Base-by-base conservation (phyloP, 2,888 invertebrate genomes). In the Tanypteryx hageni region DNA sequence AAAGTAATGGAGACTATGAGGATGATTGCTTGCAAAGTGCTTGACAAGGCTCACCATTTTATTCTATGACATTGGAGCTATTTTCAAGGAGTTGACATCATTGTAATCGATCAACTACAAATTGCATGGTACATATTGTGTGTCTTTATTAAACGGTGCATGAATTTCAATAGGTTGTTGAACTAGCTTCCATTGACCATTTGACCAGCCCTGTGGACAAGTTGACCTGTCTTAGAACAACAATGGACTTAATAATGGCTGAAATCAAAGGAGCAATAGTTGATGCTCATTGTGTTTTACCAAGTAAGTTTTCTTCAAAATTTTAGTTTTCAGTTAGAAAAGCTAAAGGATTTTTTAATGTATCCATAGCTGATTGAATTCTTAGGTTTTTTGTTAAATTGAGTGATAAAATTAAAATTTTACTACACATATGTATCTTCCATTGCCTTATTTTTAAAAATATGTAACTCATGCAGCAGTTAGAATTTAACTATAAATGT, bases 191-290 rank as follows among this genome's bases (percentile, higher is more conserved):
- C 92, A 93, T 95, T 83, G 95, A 95, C 92, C 94, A 94, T 9
- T 94, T 94, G 59, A 94, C 94, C 93, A 95, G 95, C 92, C 95
- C 95, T 3, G 93, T 94, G 58, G 95, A 95, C 93, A 96, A 96
- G 94, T 93, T 95, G 3, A 93, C 94, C n/a, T 96, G 96, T 93
- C 93, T 96, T 10, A 95, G 95, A 92, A 94, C 94, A 14, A 95
- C 95, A 0, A 94, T 95, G 92, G 96, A 96, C 93, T 94, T 95
- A n/a, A 94, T 95, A 92, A 94, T 95, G 92, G 96, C 95, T 11
- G 95, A 96, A 94, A 93, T 95, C 16, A 96, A 96, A 94, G 94
- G 94, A 22, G 95, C 95, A 5, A 94, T 95, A 31, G 95, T 95
- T 22, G 95, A 95, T 68, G 94, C 95, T 13, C 93, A 94, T 92